These are phyloP conservation scores for Caiman crocodilus DNA, from an alignment of 2,797 vertebrate genomes.

Conservation along the genomic window DNA sequence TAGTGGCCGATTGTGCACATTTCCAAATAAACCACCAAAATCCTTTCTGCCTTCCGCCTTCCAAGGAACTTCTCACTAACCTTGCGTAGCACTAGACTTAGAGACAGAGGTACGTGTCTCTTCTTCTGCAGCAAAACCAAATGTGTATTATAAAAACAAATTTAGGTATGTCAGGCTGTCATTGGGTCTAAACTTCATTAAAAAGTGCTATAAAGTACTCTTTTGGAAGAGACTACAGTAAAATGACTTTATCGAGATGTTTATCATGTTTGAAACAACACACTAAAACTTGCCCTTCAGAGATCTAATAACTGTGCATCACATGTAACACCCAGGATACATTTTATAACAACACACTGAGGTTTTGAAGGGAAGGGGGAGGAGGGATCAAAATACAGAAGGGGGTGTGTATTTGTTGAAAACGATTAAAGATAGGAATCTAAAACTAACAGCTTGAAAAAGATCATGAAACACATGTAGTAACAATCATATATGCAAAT, in stretches of 20 bases:
- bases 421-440: slow-evolving; percentile 13
- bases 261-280: neutral
- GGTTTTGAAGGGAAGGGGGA: neutral
- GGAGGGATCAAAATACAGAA: neutral
- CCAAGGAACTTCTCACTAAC: neutral
- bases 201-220: neutral
- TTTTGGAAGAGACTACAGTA: neutral
- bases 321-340: neutral
- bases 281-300: neutral
- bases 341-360: neutral
- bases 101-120: neutral
- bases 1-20: neutral
- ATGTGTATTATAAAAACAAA: neutral
- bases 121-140: neutral
- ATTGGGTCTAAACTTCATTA: neutral
- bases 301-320: neutral
- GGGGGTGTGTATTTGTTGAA: neutral
- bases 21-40: neutral
- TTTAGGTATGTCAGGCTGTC: neutral
- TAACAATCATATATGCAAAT: neutral
- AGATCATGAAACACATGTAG: neutral
- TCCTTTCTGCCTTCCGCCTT: neutral
- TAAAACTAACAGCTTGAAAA: slow-evolving; percentile 41
- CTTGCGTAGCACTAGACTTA: neutral
- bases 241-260: neutral